These are phyloP conservation scores for Hypercompe scribonia DNA, from an alignment of 2,888 invertebrate species.

Conservation along the genomic window DNA sequence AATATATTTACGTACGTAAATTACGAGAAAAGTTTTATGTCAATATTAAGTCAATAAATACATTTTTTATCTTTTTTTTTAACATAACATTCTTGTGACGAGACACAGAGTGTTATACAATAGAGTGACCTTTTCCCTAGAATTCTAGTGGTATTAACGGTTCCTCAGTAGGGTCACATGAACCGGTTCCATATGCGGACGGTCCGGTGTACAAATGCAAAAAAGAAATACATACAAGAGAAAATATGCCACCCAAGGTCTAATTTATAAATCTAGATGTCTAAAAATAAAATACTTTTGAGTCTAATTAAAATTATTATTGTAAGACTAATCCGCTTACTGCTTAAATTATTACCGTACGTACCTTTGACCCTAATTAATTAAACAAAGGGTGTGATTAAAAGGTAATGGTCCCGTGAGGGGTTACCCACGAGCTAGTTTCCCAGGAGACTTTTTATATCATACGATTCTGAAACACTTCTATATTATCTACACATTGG, in stretches of 20 bases:
- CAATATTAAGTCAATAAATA: too few relatives aligned
- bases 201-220: not conserved
- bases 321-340: constrained; percentile 66
- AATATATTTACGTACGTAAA: too few relatives aligned
- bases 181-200: not conserved
- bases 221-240: not conserved
- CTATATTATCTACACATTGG: not conserved
- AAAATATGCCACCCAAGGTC: not conserved
- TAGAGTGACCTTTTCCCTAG: too few relatives aligned
- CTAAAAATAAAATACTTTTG: constrained; percentile 26
- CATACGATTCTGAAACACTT: constrained; percentile 9
- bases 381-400: constrained; percentile 72
- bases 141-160: too few relatives aligned
- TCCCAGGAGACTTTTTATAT: constrained; percentile 10
- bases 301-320: constrained; percentile 69
- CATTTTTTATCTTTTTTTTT: too few relatives aligned
- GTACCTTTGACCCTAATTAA: constrained; percentile 78
- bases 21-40: too few relatives aligned
- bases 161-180: not conserved
- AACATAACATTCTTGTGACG: too few relatives aligned
- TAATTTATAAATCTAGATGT: not conserved
- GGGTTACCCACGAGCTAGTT: constrained; percentile 56
- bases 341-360: constrained; percentile 64
- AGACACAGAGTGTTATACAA: too few relatives aligned
- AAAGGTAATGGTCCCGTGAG: constrained; percentile 74